Evolutionary conservation across 2,113 vertebrate genomes (phyloP).

Genomic region (Paradoxurus hermaphroditus): DNA sequence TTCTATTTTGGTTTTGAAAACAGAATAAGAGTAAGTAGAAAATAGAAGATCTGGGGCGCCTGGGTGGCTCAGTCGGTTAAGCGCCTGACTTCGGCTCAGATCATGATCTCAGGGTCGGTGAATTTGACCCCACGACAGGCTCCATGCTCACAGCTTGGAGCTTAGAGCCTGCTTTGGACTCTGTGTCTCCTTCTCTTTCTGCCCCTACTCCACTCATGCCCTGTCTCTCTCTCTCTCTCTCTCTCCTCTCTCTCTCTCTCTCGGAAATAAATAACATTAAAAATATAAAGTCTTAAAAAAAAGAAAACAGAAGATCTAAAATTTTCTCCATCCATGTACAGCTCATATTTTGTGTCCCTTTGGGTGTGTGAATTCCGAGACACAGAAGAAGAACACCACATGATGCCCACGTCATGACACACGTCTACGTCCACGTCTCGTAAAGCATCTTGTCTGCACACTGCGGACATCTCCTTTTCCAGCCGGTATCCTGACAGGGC

Average conservation of each 20-base stretch:
- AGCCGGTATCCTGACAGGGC: neutral
- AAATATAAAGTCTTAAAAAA: no score
- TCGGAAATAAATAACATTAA: no score
- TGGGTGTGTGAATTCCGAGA: neutral
- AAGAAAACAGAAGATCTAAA: neutral
- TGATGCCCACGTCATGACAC: no score
- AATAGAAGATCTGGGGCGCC: neutral
- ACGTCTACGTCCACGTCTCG: neutral
- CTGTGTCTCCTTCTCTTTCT: no score
- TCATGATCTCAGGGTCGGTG: no score
- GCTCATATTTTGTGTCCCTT: neutral
- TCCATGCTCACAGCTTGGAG: no score
- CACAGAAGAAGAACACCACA: neutral
- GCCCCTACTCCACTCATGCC: no score
- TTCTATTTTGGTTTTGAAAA: neutral
- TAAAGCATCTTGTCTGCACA: neutral
- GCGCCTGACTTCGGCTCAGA: no score
- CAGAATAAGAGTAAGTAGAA: neutral
- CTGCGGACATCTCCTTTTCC: neutral
- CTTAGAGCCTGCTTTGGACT: no score
- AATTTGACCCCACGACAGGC: rapidly evolving
- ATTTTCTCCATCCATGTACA: rapidly evolving
- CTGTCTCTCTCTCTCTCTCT: no score
- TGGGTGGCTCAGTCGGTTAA: no score
- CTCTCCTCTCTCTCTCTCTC: no score